These are phyloP conservation scores for Ifrita kowaldi DNA, from an alignment of 2,113 vertebrate genomes.

Conservation along the genomic window DNA sequence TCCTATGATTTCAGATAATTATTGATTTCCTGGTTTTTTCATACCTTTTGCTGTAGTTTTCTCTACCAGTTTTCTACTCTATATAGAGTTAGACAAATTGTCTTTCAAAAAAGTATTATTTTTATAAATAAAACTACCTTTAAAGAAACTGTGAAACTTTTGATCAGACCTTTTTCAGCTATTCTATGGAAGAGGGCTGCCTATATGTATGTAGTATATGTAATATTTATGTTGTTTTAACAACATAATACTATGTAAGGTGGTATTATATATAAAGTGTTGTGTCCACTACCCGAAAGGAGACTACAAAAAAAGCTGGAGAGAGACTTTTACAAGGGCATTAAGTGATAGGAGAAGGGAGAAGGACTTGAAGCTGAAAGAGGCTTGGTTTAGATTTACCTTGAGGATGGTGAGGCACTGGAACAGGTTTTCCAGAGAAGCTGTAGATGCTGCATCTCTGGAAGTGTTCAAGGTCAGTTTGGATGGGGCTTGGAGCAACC, in stretches of 20 bases:
- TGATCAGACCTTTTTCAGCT: neutral
- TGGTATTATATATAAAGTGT: neutral
- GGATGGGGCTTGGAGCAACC: neutral
- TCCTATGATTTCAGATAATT: neutral
- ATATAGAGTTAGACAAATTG: neutral
- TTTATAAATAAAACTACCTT: neutral
- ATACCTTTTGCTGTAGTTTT: neutral
- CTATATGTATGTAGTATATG: neutral
- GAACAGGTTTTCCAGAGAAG: neutral
- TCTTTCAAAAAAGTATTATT: neutral
- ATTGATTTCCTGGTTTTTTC: neutral
- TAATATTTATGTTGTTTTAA: neutral
- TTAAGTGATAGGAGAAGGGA: neutral
- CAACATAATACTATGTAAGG: neutral
- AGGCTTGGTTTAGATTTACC: neutral
- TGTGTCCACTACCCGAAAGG: neutral
- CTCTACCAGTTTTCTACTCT: neutral
- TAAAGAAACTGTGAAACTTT: neutral
- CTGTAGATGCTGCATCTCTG: neutral
- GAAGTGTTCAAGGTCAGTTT: neutral
- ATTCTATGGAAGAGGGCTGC: neutral
- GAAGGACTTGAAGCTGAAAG: neutral
- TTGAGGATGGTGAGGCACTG: neutral
- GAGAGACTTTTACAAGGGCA: neutral
- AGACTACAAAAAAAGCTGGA: neutral